phyloP scores from a whole-genome alignment of 1,140 invertebrate species.

The Leptinotarsa undecemlineata region DNA sequence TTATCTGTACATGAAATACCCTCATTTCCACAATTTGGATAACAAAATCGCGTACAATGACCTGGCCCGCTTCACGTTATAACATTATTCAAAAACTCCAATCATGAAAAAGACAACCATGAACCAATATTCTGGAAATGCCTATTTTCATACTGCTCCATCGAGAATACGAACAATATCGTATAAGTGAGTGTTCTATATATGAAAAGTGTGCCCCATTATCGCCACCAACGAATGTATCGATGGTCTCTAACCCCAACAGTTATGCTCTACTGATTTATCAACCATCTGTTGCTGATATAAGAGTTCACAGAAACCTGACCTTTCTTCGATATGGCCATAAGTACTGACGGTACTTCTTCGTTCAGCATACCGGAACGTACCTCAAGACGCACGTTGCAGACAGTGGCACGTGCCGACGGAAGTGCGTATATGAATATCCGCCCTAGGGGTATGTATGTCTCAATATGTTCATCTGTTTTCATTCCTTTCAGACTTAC shows the following conservation, averaged over 20 bases:
- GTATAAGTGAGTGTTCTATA: background rate
- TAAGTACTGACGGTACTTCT: constrained; percentile 18
- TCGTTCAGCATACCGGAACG: background rate
- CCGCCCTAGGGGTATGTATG: background rate
- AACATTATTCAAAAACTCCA: no score
- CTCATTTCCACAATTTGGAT: no score
- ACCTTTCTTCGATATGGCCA: background rate
- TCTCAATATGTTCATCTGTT: background rate
- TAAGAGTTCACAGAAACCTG: constrained; percentile 1
- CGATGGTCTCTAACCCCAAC: constrained; percentile 17
- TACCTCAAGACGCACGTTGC: constrained; percentile 19
- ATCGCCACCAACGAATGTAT: background rate
- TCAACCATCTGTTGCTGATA: constrained; percentile 28
- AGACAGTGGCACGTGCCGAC: constrained; percentile 23
- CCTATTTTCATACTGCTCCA: no score
- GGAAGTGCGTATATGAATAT: constrained; percentile 13
- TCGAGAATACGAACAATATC: no score
- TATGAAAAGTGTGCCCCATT: constrained; percentile 2
- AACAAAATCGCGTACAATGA: no score
- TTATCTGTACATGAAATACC: no score
- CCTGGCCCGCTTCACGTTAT: no score
- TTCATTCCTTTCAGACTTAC: background rate
- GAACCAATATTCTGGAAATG: no score
- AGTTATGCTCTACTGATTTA: constrained; percentile 27
- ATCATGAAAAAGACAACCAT: no score